phyloP scores from a whole-genome alignment of 2,888 invertebrate genomes.

The Phyllotreta cruciferae region DNA sequence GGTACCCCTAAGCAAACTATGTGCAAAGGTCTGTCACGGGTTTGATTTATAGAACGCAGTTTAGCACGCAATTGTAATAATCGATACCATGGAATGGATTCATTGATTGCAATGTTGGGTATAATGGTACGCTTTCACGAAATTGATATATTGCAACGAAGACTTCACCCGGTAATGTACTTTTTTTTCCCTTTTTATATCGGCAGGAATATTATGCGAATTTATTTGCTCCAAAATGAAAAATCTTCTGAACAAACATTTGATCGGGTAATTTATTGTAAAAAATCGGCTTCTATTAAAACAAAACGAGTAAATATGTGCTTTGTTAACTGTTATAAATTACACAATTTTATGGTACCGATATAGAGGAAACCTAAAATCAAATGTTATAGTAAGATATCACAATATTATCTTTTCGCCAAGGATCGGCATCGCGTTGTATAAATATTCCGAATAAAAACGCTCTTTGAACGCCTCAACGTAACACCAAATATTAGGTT shows the following conservation, averaged over 20 bases:
- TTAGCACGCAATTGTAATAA: slow-evolving; percentile 42
- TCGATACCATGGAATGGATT: slow-evolving; percentile 37
- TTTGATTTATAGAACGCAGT: slow-evolving; percentile 40
- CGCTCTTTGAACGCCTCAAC: no score
- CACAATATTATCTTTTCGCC: slow-evolving; percentile 14
- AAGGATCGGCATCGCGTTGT: slow-evolving; percentile 1
- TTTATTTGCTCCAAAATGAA: no score
- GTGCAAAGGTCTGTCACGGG: slow-evolving; percentile 37
- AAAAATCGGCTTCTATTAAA: not conserved
- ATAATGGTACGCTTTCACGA: slow-evolving; percentile 33
- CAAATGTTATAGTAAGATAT: slow-evolving; percentile 17
- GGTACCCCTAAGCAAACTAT: slow-evolving; percentile 42
- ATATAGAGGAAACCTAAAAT: slow-evolving; percentile 3
- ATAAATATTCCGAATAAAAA: not conserved
- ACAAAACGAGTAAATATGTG: slow-evolving; percentile 6
- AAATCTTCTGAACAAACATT: no score
- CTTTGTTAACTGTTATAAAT: not conserved
- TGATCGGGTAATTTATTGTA: not conserved
- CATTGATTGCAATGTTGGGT: slow-evolving; percentile 36
- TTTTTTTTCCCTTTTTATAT: slow-evolving; percentile 10
- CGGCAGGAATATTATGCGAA: no score
- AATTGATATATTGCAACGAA: slow-evolving; percentile 34
- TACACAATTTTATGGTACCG: slow-evolving; percentile 5
- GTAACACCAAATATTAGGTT: slow-evolving; percentile 3
- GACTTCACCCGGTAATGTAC: slow-evolving; percentile 25